phyloP scores from a whole-genome alignment of 2,797 vertebrate species.

The Chloroceryle amazona region DNA sequence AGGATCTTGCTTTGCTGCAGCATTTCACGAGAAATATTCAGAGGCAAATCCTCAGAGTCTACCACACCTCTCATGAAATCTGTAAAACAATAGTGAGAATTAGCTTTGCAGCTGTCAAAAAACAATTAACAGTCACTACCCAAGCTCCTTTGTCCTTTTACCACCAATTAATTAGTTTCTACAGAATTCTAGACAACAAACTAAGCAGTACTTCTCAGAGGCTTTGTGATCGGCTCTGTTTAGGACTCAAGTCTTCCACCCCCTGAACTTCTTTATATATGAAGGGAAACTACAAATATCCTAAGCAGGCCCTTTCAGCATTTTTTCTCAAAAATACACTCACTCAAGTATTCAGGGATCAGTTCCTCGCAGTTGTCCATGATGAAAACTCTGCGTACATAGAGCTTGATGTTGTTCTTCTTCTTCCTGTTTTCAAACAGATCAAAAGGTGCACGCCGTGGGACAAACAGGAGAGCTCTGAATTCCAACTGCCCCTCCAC shows the following conservation, averaged over 20 bases:
- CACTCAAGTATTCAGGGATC: conserved; percentile 96
- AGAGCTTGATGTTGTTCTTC: conserved; percentile 95
- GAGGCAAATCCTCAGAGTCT: conserved; percentile 93
- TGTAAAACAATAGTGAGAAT: background rate
- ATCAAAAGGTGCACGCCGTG: conserved; percentile 91
- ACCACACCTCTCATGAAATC: conserved; percentile 96
- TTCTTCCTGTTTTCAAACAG: conserved; percentile 94
- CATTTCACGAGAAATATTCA: conserved; percentile 98
- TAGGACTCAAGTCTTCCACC: rapidly evolving
- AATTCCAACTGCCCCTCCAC: conserved; percentile 95
- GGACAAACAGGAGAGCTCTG: conserved; percentile 91
- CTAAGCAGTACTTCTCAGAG: rapidly evolving
- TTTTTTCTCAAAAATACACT: conserved; percentile 64
- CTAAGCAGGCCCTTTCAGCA: rapidly evolving
- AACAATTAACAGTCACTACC: rapidly evolving
- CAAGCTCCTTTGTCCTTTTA: rapidly evolving
- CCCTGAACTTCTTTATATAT: rapidly evolving
- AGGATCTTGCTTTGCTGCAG: conserved; percentile 98
- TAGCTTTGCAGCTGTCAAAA: background rate
- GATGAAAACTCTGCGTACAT: conserved; percentile 96
- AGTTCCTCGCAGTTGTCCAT: conserved; percentile 99
- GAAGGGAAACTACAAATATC: rapidly evolving
- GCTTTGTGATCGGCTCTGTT: rapidly evolving
- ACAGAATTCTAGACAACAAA: rapidly evolving
- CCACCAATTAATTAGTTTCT: rapidly evolving